Conservation (phyloP, 2,113 vertebrate species). For the Synodontis membranacea region DNA sequence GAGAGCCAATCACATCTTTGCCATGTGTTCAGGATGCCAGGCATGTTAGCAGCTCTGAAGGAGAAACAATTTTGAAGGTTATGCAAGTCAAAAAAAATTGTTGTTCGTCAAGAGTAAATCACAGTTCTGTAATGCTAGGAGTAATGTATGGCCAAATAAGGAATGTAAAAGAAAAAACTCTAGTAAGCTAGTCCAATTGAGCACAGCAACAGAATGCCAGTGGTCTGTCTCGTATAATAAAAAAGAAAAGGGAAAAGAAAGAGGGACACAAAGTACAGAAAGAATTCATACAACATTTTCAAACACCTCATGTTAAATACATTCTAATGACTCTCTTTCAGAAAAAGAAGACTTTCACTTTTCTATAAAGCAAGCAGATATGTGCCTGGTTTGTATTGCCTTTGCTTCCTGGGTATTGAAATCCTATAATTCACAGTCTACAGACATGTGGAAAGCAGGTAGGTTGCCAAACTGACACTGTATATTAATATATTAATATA, state of each 20-base stretch:
- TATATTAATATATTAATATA: slow-evolving; percentile 4
- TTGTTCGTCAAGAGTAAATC: slow-evolving; percentile 72
- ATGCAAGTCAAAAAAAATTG: slow-evolving; percentile 52
- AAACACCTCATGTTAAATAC: not conserved
- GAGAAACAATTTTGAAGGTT: slow-evolving; percentile 22
- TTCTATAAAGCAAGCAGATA: slow-evolving; percentile 75
- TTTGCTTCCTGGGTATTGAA: slow-evolving; percentile 93
- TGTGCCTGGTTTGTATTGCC: slow-evolving; percentile 96
- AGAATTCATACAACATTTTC: not conserved
- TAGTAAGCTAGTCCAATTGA: slow-evolving; percentile 12
- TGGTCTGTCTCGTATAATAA: slow-evolving; percentile 21
- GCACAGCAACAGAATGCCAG: not conserved
- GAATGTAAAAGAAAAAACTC: slow-evolving; percentile 57
- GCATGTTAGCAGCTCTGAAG: slow-evolving; percentile 14
- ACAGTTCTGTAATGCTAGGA: slow-evolving; percentile 41
- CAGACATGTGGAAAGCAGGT: slow-evolving; percentile 95
- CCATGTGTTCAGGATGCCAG: slow-evolving; percentile 13
- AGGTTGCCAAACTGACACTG: slow-evolving; percentile 39
- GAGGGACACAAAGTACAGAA: not conserved
- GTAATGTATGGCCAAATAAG: slow-evolving; percentile 61
- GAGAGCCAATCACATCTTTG: not conserved
- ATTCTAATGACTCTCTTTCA: slow-evolving; percentile 49
- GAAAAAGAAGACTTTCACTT: slow-evolving; percentile 64
- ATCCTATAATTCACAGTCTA: slow-evolving; percentile 81
- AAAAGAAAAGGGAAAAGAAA: slow-evolving; percentile 15